These are phyloP conservation scores for Pachyseris speciosa DNA, from an alignment of 64 coral and sea anemone species.

Conservation along the genomic window DNA sequence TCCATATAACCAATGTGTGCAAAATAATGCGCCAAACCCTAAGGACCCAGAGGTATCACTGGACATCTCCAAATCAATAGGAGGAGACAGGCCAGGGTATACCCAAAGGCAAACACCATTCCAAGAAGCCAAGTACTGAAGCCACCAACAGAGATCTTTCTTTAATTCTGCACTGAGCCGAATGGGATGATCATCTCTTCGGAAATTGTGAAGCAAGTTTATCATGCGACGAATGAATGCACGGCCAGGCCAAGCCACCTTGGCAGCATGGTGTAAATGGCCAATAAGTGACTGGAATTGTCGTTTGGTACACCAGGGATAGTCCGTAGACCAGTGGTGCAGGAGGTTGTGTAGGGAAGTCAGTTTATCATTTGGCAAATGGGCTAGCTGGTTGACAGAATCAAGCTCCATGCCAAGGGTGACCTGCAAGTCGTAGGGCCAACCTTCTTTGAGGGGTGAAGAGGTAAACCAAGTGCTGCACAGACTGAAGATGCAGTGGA, in stretches of 20 bases:
- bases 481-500: neutral
- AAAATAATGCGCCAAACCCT: neutral
- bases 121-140: neutral
- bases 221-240: constrained; percentile 26
- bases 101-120: neutral
- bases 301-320: neutral
- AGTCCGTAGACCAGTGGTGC: neutral
- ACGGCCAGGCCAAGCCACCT: constrained; percentile 18
- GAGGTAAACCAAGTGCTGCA: neutral
- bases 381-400: neutral
- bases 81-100: neutral
- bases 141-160: constrained; percentile 8
- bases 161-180: constrained; percentile 21
- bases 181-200: neutral
- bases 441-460: constrained; percentile 1
- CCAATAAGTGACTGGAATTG: constrained; percentile 17
- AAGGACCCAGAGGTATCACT: neutral
- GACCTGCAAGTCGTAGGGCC: neutral
- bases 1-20: neutral
- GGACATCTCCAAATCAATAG: neutral
- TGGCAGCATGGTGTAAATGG: neutral
- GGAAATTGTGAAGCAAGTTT: neutral
- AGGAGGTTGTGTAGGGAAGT: neutral
- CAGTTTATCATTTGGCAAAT: neutral
- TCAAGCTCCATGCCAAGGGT: neutral